These are phyloP conservation scores for Pituophis catenifer DNA, from an alignment of 2,113 vertebrate genomes.

Conservation along the genomic window DNA sequence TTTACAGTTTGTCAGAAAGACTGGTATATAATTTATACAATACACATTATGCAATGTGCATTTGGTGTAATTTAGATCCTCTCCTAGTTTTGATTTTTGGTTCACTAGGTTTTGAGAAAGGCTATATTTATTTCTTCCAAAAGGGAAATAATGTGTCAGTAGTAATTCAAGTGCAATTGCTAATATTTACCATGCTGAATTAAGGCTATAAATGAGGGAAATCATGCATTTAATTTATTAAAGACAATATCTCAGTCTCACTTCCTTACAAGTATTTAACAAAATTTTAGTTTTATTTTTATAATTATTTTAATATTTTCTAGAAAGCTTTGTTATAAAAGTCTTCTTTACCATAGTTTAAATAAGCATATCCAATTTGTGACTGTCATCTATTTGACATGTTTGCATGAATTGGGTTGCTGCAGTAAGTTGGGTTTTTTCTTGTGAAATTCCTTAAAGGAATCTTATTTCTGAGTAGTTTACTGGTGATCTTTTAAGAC, in stretches of 20 bases:
- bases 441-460: neutral
- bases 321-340: neutral
- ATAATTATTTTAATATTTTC: neutral
- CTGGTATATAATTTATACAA: neutral
- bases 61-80: conserved; percentile 10
- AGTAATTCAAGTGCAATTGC: neutral
- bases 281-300: neutral
- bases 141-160: neutral
- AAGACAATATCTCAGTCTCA: neutral
- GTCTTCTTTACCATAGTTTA: neutral
- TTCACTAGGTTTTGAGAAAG: neutral
- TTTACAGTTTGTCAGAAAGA: neutral
- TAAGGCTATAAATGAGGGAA: neutral
- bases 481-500: neutral
- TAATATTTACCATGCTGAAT: neutral
- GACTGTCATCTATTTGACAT: neutral
- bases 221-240: neutral
- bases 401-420: neutral
- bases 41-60: neutral
- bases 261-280: neutral
- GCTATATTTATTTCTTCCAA: neutral
- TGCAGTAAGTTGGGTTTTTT: neutral
- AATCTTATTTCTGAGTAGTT: neutral
- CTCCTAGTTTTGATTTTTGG: rapidly evolving
- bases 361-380: neutral